Evolutionary conservation across 2,888 invertebrate species (phyloP).

Genomic region (Bellardia bayeri): DNA sequence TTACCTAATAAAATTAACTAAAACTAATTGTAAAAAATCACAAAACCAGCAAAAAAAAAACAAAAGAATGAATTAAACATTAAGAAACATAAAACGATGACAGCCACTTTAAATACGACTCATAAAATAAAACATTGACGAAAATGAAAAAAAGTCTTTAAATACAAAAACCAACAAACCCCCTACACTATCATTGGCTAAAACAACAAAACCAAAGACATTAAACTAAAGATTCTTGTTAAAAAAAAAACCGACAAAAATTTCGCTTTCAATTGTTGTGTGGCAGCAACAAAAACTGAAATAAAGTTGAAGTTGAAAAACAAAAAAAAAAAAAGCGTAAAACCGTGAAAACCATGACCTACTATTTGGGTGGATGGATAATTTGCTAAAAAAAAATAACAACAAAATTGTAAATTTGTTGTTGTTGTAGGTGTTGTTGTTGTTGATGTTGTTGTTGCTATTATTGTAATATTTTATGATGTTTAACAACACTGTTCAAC

Average conservation of each 20-base stretch:
- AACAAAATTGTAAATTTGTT: conserved; percentile 36
- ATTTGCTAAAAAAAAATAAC: conserved; percentile 43
- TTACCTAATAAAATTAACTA: conserved; percentile 40
- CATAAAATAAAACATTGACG: not conserved
- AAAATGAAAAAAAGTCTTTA: conserved; percentile 27
- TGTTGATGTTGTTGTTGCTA: conserved; percentile 8
- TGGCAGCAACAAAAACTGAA: conserved; percentile 29
- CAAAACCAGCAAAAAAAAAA: conserved; percentile 2
- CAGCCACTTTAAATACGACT: not conserved
- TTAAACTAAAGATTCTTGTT: conserved; percentile 68
- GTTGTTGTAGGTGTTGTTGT: conserved; percentile 3
- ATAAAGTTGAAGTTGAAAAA: conserved; percentile 43
- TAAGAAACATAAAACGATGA: conserved; percentile 44
- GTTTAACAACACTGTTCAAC: conserved; percentile 41
- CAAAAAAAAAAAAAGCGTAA: conserved; percentile 60
- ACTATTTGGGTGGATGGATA: conserved; percentile 69
- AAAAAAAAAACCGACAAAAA: conserved; percentile 55
- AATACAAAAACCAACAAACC: not conserved
- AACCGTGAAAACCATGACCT: conserved; percentile 73
- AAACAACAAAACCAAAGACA: conserved; percentile 41
- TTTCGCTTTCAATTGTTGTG: conserved; percentile 70
- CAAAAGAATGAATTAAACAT: conserved; percentile 43
- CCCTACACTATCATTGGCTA: not conserved
- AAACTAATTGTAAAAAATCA: conserved; percentile 27
- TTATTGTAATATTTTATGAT: conserved; percentile 49